Conservation (phyloP, 2,797 vertebrate species). For the Liasis olivaceus region DNA sequence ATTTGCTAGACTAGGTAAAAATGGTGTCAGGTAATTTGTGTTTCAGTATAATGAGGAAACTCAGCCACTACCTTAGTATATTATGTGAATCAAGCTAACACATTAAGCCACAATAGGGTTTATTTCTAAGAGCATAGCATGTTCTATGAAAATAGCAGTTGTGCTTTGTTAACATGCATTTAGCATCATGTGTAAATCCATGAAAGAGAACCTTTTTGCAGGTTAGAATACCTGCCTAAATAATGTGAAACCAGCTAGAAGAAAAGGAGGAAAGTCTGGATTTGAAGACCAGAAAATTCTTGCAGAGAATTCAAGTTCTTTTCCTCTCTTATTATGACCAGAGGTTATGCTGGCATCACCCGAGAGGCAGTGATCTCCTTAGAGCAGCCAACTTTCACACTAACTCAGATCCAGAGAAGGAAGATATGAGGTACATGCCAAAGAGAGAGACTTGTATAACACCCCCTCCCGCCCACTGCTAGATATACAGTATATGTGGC, state of each 20-base stretch:
- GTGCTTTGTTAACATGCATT: background rate
- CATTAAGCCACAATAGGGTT: background rate
- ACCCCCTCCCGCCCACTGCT: too few relatives aligned
- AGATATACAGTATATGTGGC: too few relatives aligned
- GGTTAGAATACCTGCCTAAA: too few relatives aligned
- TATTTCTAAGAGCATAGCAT: background rate
- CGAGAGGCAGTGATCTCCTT: constrained; percentile 85
- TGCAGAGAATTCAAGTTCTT: background rate
- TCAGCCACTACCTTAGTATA: background rate
- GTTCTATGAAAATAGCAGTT: background rate
- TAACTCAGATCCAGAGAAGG: constrained; percentile 90
- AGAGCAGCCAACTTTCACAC: constrained; percentile 86
- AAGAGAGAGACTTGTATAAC: background rate
- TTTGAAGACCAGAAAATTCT: background rate
- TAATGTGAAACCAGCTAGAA: accelerated
- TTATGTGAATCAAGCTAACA: background rate
- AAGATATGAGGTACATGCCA: constrained; percentile 83
- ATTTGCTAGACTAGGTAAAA: background rate
- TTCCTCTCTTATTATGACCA: constrained; percentile 51
- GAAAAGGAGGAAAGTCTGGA: background rate
- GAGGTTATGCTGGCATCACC: constrained; percentile 92
- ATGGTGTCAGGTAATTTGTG: background rate
- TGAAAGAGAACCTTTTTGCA: background rate
- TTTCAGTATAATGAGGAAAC: background rate
- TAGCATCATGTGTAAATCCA: background rate